Evolutionary conservation across 2,888 invertebrate genomes (phyloP), one percentile per base, ranked within the genome.

Genomic region (Apamea crenata): DNA sequence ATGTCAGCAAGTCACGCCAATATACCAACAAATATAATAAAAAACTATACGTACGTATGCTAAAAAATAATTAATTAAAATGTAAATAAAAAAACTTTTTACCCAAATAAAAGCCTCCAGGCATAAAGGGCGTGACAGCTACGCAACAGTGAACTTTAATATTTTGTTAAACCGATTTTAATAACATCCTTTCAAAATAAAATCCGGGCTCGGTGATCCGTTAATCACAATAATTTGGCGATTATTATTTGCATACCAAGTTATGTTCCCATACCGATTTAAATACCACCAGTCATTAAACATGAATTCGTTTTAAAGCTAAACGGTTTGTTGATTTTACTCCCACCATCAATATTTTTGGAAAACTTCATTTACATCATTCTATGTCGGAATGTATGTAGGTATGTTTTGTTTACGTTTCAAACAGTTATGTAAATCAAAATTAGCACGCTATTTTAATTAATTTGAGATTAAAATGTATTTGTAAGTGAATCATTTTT

Each of bases 231-330:
- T 50, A 18, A 56, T 44, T 40, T 50, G 8, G 44, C 10, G n/a
- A 56, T 44, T 32, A 65, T 4, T 63, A 80, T 83, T 85, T 80
- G 32, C 32, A 61, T 29, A 74, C 44, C 21, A 10, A 29, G 21
- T 53, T 65, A 21, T 50, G 16, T 59, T 36, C 61, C 6, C 47
- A 14, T 36, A 7, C 12, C 36, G 29, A 25, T 72, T 44, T 16
- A 59, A 68, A 80, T 68, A 74, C 16, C 0, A 0, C 21, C 32
- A 40, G 3, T 70, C 50, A 65, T 72, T 40, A 44, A 29, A 72
- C 25, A 6, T 12, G 2, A 32, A 25, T 82, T 78, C 56, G 21
- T 63, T 29, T 63, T 7, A 63, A 53, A 61, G 29, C 61, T 47
- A 70, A 36, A 6, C n/a, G 32, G n/a, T 59, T 67, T 50, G 18